Evolutionary conservation across 2,797 vertebrate genomes (phyloP).

Genomic region (Bovichtus variegatus): DNA sequence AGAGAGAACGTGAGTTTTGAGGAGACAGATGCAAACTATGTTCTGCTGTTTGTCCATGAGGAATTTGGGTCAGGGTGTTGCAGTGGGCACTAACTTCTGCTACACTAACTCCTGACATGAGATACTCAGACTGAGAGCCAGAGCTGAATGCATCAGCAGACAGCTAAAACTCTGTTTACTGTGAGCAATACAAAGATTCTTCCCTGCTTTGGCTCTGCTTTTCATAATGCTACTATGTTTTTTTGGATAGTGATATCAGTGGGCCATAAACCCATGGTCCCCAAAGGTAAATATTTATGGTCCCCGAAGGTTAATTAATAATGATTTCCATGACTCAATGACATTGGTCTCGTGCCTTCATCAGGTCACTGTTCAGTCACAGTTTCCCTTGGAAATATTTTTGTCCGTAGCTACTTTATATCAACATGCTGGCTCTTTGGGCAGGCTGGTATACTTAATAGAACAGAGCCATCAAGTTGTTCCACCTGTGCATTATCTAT

Average conservation of each 20-base stretch:
- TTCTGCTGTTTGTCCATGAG: slow-evolving; percentile 10
- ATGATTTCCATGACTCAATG: no score
- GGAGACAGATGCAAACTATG: slow-evolving; percentile 21
- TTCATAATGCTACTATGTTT: background rate
- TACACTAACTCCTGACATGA: background rate
- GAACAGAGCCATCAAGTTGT: no score
- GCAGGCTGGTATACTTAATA: background rate
- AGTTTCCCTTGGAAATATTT: background rate
- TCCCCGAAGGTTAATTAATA: no score
- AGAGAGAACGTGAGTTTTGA: slow-evolving; percentile 7
- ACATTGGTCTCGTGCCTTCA: no score
- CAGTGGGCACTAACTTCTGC: background rate
- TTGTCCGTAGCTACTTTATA: background rate
- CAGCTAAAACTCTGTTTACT: background rate
- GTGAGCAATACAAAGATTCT: background rate
- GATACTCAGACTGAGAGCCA: background rate
- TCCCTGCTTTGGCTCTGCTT: background rate
- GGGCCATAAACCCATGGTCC: background rate
- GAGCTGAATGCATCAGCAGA: background rate
- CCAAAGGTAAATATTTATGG: background rate
- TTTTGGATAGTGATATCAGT: background rate
- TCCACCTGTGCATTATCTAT: background rate
- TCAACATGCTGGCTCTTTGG: background rate
- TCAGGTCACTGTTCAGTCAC: no score
- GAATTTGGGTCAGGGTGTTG: slow-evolving; percentile 12